phyloP scores from a whole-genome alignment of 2,113 vertebrate genomes.

The Myotis brandtii region DNA sequence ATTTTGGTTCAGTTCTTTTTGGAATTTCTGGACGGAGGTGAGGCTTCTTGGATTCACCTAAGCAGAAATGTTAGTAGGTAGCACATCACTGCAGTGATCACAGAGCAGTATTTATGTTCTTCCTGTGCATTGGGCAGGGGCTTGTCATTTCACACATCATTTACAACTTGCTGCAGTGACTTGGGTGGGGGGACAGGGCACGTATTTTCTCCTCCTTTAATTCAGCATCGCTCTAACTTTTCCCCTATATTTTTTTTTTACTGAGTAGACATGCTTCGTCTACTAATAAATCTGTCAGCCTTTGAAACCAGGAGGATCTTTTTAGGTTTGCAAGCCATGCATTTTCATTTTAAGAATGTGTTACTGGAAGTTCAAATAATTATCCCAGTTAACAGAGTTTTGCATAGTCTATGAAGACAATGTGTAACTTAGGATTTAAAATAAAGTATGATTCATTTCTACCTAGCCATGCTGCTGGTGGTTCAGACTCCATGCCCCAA shows the following conservation, averaged over 20 bases:
- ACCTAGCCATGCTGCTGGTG: neutral
- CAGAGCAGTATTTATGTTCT: conserved; percentile 47
- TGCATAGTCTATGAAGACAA: neutral
- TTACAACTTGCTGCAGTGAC: conserved; percentile 58
- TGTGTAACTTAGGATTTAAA: conserved; percentile 50
- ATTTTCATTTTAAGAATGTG: conserved; percentile 67
- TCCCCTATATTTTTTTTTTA: conserved; percentile 33
- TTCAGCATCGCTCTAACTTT: conserved; percentile 31
- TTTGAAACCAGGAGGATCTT: conserved; percentile 72
- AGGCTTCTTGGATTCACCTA: conserved; percentile 19
- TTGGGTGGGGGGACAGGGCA: neutral
- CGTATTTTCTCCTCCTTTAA: conserved; percentile 24
- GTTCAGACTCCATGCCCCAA: neutral
- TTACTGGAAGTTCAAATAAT: conserved; percentile 71
- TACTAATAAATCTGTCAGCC: conserved; percentile 63
- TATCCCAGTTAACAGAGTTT: conserved; percentile 71
- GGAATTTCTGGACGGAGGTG: conserved; percentile 46
- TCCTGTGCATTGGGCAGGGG: conserved; percentile 14
- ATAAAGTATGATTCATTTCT: conserved; percentile 55
- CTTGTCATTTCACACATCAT: conserved; percentile 62
- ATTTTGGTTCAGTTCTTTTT: conserved; percentile 12
- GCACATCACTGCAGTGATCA: neutral
- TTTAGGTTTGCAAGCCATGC: conserved; percentile 60
- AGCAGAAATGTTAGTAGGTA: conserved; percentile 71
- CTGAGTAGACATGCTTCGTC: conserved; percentile 74